These are phyloP conservation scores for Sorex fumeus DNA, from an alignment of 2,113 vertebrate genomes.

Conservation along the genomic window DNA sequence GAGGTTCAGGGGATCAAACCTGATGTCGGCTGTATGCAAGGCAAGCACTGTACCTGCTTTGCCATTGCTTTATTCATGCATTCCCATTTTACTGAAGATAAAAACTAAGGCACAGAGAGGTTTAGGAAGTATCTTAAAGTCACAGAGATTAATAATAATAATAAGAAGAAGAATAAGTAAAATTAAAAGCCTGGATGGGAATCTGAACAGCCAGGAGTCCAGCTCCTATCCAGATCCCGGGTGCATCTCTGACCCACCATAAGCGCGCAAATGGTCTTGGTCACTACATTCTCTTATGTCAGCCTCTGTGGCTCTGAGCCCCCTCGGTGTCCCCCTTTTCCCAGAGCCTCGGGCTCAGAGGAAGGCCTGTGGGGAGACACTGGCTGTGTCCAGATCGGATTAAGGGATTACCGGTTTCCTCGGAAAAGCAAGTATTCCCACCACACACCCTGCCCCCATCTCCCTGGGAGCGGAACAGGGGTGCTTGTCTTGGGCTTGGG, in stretches of 20 bases:
- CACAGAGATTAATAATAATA: neutral
- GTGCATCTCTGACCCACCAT: neutral
- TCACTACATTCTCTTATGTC: no score
- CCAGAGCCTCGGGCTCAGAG: conserved; percentile 57
- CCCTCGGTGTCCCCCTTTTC: neutral
- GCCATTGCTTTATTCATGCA: neutral
- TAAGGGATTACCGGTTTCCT: conserved; percentile 88
- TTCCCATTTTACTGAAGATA: conserved; percentile 46
- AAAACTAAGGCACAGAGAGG: conserved; percentile 49
- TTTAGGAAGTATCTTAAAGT: conserved; percentile 53
- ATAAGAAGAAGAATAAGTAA: neutral
- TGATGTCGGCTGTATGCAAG: no score
- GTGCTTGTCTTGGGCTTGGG: neutral
- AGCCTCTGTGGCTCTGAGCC: neutral
- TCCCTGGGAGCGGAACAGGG: neutral
- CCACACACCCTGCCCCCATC: conserved; percentile 7
- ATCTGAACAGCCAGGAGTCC: neutral
- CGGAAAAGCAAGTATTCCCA: conserved; percentile 72
- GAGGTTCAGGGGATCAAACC: no score
- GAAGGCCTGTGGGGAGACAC: conserved; percentile 66
- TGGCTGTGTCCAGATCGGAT: conserved; percentile 86
- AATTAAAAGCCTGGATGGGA: neutral
- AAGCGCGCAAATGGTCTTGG: no score
- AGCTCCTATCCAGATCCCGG: neutral
- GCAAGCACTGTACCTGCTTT: no score